phyloP scores from a whole-genome alignment of 2,797 vertebrate genomes.

The Gila robusta region DNA sequence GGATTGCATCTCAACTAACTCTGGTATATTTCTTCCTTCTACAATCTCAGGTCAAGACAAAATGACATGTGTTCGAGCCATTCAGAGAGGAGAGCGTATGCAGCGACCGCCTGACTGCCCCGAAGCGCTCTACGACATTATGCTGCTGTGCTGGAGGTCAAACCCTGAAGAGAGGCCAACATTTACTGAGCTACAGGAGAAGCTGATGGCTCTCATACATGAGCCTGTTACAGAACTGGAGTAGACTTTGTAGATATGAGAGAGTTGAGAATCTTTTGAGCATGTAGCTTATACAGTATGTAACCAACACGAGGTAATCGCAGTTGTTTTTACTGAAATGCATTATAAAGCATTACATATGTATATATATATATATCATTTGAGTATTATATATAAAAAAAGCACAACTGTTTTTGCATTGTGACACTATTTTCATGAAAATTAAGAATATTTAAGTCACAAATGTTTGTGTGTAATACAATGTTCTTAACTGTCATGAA shows the following conservation, averaged over 20 bases:
- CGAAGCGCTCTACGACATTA: constrained; percentile 60
- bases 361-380: neutral
- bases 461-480: neutral
- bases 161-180: constrained; percentile 58
- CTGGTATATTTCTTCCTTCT: neutral
- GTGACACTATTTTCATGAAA: too few relatives aligned
- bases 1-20: neutral
- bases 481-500: neutral
- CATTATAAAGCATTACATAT: neutral
- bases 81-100: constrained; percentile 58
- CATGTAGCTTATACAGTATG: neutral
- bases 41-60: constrained; percentile 55
- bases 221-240: constrained; percentile 52
- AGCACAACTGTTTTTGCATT: too few relatives aligned
- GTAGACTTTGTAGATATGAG: constrained; percentile 5
- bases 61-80: constrained; percentile 43
- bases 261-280: neutral
- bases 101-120: constrained; percentile 56
- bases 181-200: constrained; percentile 58
- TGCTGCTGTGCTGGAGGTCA: constrained; percentile 67
- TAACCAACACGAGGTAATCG: neutral
- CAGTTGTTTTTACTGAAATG: neutral
- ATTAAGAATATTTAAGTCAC: neutral
- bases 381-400: too few relatives aligned
- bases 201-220: constrained; percentile 53